Evolutionary conservation across 2,888 invertebrate species (phyloP), one percentile per base, ranked within the genome.

Genomic region (Nezara viridula): DNA sequence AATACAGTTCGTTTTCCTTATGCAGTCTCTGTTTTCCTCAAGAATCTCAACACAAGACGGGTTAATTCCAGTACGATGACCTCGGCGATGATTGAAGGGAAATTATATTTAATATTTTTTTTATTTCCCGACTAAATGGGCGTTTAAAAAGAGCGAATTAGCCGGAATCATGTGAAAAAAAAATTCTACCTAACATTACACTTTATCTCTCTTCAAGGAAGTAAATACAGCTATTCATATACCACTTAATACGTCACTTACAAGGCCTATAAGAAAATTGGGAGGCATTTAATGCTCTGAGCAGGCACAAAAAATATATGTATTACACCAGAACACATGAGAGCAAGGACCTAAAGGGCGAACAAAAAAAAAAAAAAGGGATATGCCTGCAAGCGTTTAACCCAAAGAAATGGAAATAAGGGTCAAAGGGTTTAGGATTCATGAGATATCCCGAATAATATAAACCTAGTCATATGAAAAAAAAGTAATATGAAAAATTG

Each of bases 321-420:
- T n/a, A 55, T 52, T 21, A 52, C 2, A 7, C 55, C 60, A 27
- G 27, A 0, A 60, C 7, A 27, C 55, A 55, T 6, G 10, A 4
- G 55, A 24, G n/a, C n/a, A 55, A 2, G 5, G 55, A 55, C n/a
- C 9, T 9, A 10, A 60, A 27, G 14, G 27, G 27, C 27, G 60
- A 3, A 60, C 60, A 60, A 60, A 60, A 24, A 52, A 55, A 50
- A 49, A 49, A 52, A 60, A 27, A 27, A 14, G 60, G 1, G 27
- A n/a, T 27, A 60, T 14, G 27, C 27, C n/a, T 12, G 14, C 12
- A 27, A 60, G 60, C 60, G 24, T 60, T 60, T 60, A 60, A 14
- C 60, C 60, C 60, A 27, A 60, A 27, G 60, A 27, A 60, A 60
- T 60, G 60, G 60, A 60, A 60, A 60, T 60, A 27, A 60, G 60